Base-by-base conservation (phyloP, 37 sponge, comb jelly and placozoan species). In the Geodia barretti region DNA sequence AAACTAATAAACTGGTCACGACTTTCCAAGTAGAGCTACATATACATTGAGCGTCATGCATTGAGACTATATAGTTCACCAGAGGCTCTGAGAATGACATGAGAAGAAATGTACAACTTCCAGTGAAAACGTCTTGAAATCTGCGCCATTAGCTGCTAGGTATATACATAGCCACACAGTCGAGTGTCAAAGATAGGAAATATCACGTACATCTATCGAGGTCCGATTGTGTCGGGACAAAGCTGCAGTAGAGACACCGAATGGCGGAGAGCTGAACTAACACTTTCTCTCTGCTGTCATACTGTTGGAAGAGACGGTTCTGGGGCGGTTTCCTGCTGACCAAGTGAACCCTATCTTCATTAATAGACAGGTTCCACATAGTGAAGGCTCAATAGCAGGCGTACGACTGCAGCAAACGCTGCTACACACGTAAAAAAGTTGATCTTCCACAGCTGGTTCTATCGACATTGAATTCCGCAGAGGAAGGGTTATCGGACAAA, bases 1-100 rank as follows among this genome's bases (percentile, higher is more conserved):
- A 66, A 79, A 23, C 68, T 41, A 36, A 79, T 67, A 14, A 67
- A 67, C 28, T 75, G 54, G 30, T 75, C 76, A 58, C 2, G 1
- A 58, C 61, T 75, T 11, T 58, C 32, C 76, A 75, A 30, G 25
- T 26, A n/a, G n/a, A n/a, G n/a, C n/a, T n/a, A n/a, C n/a, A n/a
- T n/a, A n/a, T n/a, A n/a, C n/a, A n/a, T n/a, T n/a, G n/a, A n/a
- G n/a, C n/a, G n/a, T n/a, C n/a, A n/a, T n/a, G n/a, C 54, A 17
- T 47, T n/a, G n/a, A n/a, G n/a, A 47, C 54, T 47, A 47, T 7
- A 47, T 17, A 37, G 32, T 30, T 8, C n/a, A n/a, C 5, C 17
- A 32, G 32, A 70, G 23, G 32, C 20, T 37, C 23, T 25, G 37
- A 5, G 7, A 33, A 70, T 31, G 54, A 17, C 14, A 14, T 47